Conservation (phyloP, 2,888 invertebrate species). For the Cancer borealis region DNA sequence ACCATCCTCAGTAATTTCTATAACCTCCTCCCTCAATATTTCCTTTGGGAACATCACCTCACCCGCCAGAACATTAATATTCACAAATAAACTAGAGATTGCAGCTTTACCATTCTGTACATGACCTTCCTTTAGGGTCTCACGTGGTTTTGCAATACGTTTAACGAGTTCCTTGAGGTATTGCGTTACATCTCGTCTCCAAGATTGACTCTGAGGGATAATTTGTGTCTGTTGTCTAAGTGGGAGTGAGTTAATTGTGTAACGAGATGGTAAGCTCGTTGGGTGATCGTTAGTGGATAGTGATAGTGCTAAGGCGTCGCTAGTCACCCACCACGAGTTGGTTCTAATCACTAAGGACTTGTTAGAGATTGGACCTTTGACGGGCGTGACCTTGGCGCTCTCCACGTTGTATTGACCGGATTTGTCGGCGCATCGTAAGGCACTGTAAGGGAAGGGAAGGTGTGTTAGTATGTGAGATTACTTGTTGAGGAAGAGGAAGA, state of each 20-base stretch:
- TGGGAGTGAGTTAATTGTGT: not conserved
- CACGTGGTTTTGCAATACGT: not conserved
- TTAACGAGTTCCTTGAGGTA: not conserved
- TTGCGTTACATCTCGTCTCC: not conserved
- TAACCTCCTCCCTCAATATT: not conserved
- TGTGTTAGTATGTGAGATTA: not conserved
- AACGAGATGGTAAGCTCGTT: not conserved
- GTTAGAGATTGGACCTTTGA: constrained; percentile 62
- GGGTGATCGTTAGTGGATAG: not conserved
- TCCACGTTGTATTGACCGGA: constrained; percentile 73
- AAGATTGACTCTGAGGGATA: not conserved
- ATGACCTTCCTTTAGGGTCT: not conserved
- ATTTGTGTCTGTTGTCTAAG: not conserved
- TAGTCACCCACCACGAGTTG: constrained; percentile 69
- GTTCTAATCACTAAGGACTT: constrained; percentile 68
- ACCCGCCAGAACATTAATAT: not conserved
- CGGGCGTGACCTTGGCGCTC: constrained; percentile 56
- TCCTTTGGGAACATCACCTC: not conserved
- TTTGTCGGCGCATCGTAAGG: constrained; percentile 63
- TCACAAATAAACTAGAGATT: not conserved
- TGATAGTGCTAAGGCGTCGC: constrained; percentile 54
- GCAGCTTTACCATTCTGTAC: not conserved
- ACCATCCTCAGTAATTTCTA: not conserved
- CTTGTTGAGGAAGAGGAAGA: too few relatives aligned
- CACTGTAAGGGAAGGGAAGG: constrained; percentile 54